These are phyloP conservation scores for Siderastrea siderea DNA, from an alignment of 92 coral and sea anemone genomes.

Conservation along the genomic window DNA sequence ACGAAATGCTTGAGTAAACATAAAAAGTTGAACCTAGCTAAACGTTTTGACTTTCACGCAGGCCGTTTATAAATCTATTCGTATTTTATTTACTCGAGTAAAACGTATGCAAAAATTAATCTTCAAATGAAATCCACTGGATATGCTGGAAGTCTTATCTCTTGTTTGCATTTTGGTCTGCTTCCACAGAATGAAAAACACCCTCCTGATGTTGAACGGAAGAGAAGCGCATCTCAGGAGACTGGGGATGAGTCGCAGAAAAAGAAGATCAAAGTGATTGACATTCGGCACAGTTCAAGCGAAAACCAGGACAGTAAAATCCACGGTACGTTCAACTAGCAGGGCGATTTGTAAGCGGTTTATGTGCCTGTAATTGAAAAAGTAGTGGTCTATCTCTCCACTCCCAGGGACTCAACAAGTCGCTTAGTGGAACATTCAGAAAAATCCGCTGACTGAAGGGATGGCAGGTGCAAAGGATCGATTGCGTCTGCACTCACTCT, in stretches of 20 bases:
- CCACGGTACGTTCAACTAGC: background rate
- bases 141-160: no score
- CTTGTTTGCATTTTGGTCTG: background rate
- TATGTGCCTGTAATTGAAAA: background rate
- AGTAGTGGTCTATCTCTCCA: background rate
- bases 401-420: background rate
- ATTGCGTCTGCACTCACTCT: no score
- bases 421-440: no score
- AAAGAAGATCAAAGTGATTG: constrained; percentile 94
- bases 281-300: constrained; percentile 75
- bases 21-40: no score
- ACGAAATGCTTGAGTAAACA: no score
- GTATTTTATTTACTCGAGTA: no score
- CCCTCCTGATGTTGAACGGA: constrained; percentile 82
- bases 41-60: no score
- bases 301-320: constrained; percentile 37
- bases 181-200: constrained; percentile 75
- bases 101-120: no score
- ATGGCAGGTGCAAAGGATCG: no score
- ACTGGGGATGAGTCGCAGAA: constrained; percentile 82
- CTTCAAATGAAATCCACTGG: no score
- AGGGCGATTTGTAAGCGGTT: background rate
- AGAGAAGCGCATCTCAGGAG: constrained; percentile 80
- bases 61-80: no score
- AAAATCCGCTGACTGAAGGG: no score